Evolutionary conservation across 2,888 invertebrate species (phyloP).

Genomic region (Drosophila subquinaria): DNA sequence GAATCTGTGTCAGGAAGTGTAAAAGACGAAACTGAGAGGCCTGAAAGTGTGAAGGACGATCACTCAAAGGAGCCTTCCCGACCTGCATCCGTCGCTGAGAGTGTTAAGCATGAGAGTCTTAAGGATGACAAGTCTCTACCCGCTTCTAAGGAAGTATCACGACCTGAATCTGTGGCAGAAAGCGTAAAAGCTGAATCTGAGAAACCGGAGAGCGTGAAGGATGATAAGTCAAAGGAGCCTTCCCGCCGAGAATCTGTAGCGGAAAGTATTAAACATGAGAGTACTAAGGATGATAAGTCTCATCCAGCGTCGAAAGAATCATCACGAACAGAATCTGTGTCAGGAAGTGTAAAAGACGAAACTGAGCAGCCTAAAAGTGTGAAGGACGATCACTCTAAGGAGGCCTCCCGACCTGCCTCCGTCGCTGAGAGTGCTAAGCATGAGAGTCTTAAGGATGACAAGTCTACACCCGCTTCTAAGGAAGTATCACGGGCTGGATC

Average conservation of each 20-base stretch:
- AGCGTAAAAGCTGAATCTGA: slow-evolving; percentile 22
- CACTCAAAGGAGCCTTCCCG: too few relatives aligned
- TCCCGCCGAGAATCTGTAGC: slow-evolving; percentile 26
- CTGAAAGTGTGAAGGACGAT: too few relatives aligned
- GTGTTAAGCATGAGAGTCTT: too few relatives aligned
- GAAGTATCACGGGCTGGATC: slow-evolving; percentile 43
- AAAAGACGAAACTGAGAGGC: too few relatives aligned
- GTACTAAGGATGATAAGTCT: slow-evolving; percentile 27
- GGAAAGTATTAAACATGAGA: slow-evolving; percentile 37
- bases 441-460: slow-evolving; percentile 30
- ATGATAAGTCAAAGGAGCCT: slow-evolving; percentile 44
- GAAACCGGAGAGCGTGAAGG: slow-evolving; percentile 25
- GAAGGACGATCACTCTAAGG: slow-evolving; percentile 39
- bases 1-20: too few relatives aligned
- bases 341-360: slow-evolving; percentile 29
- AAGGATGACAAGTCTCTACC: slow-evolving; percentile 1
- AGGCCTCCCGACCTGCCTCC: slow-evolving; percentile 38
- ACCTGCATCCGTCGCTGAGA: too few relatives aligned
- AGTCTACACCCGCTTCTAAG: slow-evolving; percentile 30
- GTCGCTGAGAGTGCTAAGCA: slow-evolving; percentile 21
- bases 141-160: too few relatives aligned
- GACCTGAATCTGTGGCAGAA: not conserved
- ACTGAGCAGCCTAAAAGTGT: not conserved
- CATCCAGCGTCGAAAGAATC: slow-evolving; percentile 20
- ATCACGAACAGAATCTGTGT: slow-evolving; percentile 28